Percentiles rank a stretch among this genome's conserved stretches.
Evolutionary conservation across 2,797 vertebrate genomes (phyloP).

Genomic region (Cottoperca gobio): DNA sequence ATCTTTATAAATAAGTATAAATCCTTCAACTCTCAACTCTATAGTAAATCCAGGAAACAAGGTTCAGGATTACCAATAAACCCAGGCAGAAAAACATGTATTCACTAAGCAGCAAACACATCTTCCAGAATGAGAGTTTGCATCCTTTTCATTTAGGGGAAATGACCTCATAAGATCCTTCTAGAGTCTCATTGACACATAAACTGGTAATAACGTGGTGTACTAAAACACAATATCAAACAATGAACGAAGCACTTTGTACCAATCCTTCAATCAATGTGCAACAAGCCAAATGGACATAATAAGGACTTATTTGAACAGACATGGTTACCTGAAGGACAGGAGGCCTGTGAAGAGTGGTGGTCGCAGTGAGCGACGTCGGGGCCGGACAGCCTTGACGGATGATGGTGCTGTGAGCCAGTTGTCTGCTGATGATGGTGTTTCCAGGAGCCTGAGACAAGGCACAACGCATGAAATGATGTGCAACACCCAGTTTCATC

Average conservation of each 20-base stretch:
- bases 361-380: conserved; percentile 87
- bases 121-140: background rate
- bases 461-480: conserved; percentile 6
- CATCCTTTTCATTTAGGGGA: background rate
- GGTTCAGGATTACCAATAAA: background rate
- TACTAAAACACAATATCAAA: conserved; percentile 3
- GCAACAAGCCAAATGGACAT: background rate
- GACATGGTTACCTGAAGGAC: conserved; percentile 87
- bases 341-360: conserved; percentile 93
- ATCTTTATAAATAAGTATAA: background rate
- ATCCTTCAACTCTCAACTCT: too few relatives aligned
- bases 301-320: background rate
- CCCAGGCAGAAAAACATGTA: background rate
- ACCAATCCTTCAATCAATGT: background rate
- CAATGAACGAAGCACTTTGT: background rate
- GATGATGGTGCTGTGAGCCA: conserved; percentile 92
- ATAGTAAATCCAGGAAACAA: conserved; percentile 5
- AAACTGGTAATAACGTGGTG: background rate
- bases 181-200: background rate
- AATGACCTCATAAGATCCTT: background rate
- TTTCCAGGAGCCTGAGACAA: conserved; percentile 88
- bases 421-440: conserved; percentile 90
- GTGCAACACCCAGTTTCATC: background rate
- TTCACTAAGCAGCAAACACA: background rate
- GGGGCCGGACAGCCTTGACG: conserved; percentile 91